Evolutionary conservation across 2,888 invertebrate genomes (phyloP).

Genomic region (Dynastes grantii): DNA sequence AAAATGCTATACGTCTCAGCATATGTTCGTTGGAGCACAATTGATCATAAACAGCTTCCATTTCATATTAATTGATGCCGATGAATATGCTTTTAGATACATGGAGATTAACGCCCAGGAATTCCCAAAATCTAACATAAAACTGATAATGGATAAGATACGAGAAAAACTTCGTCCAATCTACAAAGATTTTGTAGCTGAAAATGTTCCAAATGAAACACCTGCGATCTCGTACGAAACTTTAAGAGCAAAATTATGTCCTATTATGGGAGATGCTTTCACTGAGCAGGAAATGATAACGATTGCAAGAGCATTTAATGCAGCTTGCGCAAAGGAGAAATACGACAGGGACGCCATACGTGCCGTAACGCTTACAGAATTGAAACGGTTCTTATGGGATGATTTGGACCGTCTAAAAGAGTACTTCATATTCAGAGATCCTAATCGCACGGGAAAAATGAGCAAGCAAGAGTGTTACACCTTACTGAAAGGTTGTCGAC

Average conservation of each 20-base stretch:
- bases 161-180: constrained; percentile 78
- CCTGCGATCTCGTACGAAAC: constrained; percentile 67
- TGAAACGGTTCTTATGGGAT: constrained; percentile 83
- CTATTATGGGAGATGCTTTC: constrained; percentile 79
- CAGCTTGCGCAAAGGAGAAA: constrained; percentile 72
- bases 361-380: constrained; percentile 80
- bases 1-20: constrained; percentile 81
- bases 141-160: constrained; percentile 82
- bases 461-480: constrained; percentile 76
- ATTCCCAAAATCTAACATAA: constrained; percentile 83
- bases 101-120: constrained; percentile 86
- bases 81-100: constrained; percentile 89
- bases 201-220: constrained; percentile 74
- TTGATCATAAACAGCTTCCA: constrained; percentile 84
- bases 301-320: constrained; percentile 81
- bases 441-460: constrained; percentile 74
- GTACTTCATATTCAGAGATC: constrained; percentile 75
- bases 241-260: constrained; percentile 77
- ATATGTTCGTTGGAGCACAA: constrained; percentile 89
- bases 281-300: constrained; percentile 88
- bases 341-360: constrained; percentile 74
- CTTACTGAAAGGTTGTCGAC: constrained; percentile 78
- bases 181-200: constrained; percentile 84
- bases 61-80: constrained; percentile 86
- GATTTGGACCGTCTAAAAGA: constrained; percentile 77